Evolutionary conservation across 1,140 invertebrate species (phyloP).

Genomic region (Drosophila nannoptera): DNA sequence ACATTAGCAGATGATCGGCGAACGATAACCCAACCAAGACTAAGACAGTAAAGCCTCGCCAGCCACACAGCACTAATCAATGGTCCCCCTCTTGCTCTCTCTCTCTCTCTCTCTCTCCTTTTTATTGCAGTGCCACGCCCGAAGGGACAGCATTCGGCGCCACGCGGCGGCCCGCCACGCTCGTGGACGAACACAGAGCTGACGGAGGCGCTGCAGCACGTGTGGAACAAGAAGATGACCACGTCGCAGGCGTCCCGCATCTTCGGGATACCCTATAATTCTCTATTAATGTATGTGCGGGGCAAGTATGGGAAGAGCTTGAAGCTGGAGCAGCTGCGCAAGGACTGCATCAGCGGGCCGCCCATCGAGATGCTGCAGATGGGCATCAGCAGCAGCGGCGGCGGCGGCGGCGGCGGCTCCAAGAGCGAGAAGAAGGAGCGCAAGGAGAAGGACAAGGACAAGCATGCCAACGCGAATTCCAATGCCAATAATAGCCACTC

Average conservation of each 20-base stretch:
- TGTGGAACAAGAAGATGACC: slow-evolving; percentile 97
- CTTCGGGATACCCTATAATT: slow-evolving; percentile 95
- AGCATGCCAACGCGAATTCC: slow-evolving; percentile 35
- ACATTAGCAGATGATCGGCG: slow-evolving; percentile 70
- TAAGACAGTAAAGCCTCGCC: not conserved
- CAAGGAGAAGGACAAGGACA: slow-evolving; percentile 75
- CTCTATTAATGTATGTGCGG: slow-evolving; percentile 93
- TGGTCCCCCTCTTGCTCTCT: not conserved
- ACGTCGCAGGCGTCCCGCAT: slow-evolving; percentile 93
- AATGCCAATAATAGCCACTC: slow-evolving; percentile 10
- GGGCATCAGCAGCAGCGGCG: slow-evolving; percentile 79
- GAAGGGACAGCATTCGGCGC: slow-evolving; percentile 93
- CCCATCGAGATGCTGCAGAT: slow-evolving; percentile 85
- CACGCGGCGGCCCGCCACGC: slow-evolving; percentile 90
- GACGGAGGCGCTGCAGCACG: slow-evolving; percentile 92
- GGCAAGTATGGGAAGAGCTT: slow-evolving; percentile 94
- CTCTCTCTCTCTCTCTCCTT: slow-evolving; percentile 27
- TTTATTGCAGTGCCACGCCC: slow-evolving; percentile 83
- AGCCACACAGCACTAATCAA: slow-evolving; percentile 16
- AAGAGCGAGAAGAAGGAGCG: slow-evolving; percentile 67
- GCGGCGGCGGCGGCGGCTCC: slow-evolving; percentile 36
- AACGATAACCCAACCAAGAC: slow-evolving; percentile 48
- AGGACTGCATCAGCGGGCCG: slow-evolving; percentile 89
- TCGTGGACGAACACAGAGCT: slow-evolving; percentile 94
- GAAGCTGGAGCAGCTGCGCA: slow-evolving; percentile 91